Evolutionary conservation across 2,888 invertebrate species (phyloP).

Genomic region (Drosophila mulleri): DNA sequence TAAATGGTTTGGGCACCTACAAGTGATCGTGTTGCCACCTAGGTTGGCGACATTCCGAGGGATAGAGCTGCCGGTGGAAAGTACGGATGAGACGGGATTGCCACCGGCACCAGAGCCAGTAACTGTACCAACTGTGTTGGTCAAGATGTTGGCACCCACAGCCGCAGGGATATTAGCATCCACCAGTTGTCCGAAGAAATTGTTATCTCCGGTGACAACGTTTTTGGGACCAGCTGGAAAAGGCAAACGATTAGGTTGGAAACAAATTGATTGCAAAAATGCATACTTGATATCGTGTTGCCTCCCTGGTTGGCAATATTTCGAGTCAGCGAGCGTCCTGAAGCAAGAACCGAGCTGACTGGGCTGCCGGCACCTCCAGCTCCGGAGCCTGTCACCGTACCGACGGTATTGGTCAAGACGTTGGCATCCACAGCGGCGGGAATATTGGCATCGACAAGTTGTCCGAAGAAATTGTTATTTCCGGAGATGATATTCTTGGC

Average conservation of each 20-base stretch:
- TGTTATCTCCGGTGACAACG: conserved; percentile 17
- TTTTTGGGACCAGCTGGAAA: conserved; percentile 3
- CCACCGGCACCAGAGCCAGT: conserved; percentile 4
- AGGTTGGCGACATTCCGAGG: conserved; percentile 13
- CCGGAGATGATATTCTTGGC: neutral
- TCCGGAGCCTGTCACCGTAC: neutral
- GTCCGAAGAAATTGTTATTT: conserved; percentile 7
- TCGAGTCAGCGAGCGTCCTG: neutral
- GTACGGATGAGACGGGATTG: neutral
- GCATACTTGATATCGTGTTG: neutral
- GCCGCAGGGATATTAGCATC: conserved; percentile 9
- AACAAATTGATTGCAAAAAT: neutral
- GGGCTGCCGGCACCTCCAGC: neutral
- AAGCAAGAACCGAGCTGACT: neutral
- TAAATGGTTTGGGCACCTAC: neutral
- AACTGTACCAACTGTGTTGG: neutral
- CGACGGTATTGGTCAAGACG: neutral
- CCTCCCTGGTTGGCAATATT: conserved; percentile 3
- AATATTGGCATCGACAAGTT: neutral
- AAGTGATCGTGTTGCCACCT: conserved; percentile 4
- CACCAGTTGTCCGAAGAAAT: conserved; percentile 8
- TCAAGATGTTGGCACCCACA: conserved; percentile 10
- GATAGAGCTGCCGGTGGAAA: neutral
- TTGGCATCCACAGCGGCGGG: conserved; percentile 3
- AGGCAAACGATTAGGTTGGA: neutral